These are phyloP conservation scores for Ostrea edulis DNA, from an alignment of 1,140 invertebrate species.

Conservation along the genomic window DNA sequence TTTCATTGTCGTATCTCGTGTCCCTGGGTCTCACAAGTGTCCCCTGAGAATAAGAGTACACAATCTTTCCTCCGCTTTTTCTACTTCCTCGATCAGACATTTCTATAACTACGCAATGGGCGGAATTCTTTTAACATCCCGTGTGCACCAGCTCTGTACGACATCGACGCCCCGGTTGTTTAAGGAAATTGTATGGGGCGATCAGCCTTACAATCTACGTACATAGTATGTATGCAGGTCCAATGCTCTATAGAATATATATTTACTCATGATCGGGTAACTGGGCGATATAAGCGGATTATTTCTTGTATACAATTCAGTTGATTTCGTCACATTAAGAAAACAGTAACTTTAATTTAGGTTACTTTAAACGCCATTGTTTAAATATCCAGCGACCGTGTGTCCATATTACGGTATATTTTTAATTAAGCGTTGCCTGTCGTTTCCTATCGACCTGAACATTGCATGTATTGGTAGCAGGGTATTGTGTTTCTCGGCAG, in stretches of 20 bases:
- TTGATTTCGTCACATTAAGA: not conserved
- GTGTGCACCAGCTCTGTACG: no score
- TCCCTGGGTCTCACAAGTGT: not conserved
- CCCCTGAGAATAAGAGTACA: not conserved
- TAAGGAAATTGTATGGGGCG: no score
- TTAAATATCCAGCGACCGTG: not conserved
- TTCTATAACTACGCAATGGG: not conserved
- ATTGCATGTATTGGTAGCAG: not conserved
- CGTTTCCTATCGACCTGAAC: not conserved
- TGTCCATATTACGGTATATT: not conserved
- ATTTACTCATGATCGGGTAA: not conserved
- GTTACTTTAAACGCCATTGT: not conserved
- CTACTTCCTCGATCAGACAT: not conserved
- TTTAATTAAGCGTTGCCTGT: not conserved
- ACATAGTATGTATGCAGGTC: no score
- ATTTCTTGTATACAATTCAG: not conserved
- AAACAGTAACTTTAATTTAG: slow-evolving; percentile 36
- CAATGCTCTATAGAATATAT: no score
- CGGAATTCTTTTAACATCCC: no score
- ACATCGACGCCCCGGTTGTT: no score
- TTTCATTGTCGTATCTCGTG: not conserved
- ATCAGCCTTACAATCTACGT: no score
- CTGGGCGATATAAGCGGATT: not conserved
- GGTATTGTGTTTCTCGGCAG: slow-evolving; percentile 23
- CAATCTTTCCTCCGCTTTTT: not conserved